Base-by-base conservation (phyloP, 2,797 vertebrate species). In the Pangasius macronema region DNA sequence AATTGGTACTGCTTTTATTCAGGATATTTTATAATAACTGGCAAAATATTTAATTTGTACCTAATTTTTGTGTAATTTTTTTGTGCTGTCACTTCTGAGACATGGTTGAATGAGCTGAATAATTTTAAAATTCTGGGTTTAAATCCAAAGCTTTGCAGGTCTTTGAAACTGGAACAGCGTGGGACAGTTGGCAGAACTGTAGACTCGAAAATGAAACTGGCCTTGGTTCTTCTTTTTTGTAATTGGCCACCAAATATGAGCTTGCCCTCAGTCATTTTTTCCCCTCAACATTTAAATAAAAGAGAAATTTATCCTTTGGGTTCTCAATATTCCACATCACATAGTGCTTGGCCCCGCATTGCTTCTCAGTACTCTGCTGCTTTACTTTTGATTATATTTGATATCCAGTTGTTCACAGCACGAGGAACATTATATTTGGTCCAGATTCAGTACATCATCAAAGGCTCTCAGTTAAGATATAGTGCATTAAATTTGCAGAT, bases 401-500 rank as follows among this genome's bases (percentile, higher is more conserved):
- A 65, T 55, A 30, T 57, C 59, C 46, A 46, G 49, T 27, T 53
- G 72, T 67, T 77, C 39, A 30, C 70, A 24, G 46, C 24, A 13
- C 8, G 30, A 80, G 9, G 10, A 57, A 80, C 18, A 36, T 9
- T 22, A 77, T 33, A 61, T 30, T 16, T 16, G 36, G 27, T 63
- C 42, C 55, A 27, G 79, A 75, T 27, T 75, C 16, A 5, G 65
- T 9, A 13, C 1, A 53, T 72, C 55, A 63, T 63, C 55, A 61
- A 6, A 57, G 30, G 55, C 42, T 82, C 39, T 86, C 55, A 7
- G 53, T 77, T 77, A 77, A 46, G 53, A 76, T 55, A 46, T 33
- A 68, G 49, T 57, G 70, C 72, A 14, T 84, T 83, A 55, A 24
- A 77, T 24, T 30, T 84, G 51, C 20, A 82, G 81, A 86, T 86